These are phyloP conservation scores for Neomicropteryx cornuta DNA, from an alignment of 1,140 invertebrate genomes.

Conservation along the genomic window DNA sequence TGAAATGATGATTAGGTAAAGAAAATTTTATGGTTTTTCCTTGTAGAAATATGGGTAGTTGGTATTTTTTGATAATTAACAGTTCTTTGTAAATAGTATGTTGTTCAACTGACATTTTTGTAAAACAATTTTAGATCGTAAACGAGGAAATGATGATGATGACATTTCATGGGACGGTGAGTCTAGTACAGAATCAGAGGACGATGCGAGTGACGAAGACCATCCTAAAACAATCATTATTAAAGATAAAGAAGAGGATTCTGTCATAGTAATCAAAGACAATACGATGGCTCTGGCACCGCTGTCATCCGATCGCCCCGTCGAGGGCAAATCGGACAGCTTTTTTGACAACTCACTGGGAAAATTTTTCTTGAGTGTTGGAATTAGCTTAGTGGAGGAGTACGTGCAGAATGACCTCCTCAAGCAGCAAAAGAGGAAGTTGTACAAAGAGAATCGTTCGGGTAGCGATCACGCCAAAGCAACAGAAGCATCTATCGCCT, in stretches of 20 bases:
- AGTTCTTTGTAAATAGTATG: not conserved
- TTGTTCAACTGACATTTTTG: not conserved
- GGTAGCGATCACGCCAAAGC: constrained; percentile 52
- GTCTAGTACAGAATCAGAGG: constrained; percentile 37
- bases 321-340: constrained; percentile 34
- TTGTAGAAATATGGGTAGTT: not conserved
- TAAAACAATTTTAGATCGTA: not conserved
- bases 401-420: constrained; percentile 85
- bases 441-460: constrained; percentile 44
- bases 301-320: constrained; percentile 19
- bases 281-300: constrained; percentile 35
- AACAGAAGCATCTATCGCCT: constrained; percentile 70
- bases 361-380: constrained; percentile 88
- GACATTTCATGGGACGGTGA: constrained; percentile 39
- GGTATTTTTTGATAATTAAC: not conserved
- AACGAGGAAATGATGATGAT: constrained; percentile 23
- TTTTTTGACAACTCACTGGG: constrained; percentile 82
- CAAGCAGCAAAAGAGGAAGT: constrained; percentile 75
- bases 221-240: constrained; percentile 37
- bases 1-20: constrained; percentile 16
- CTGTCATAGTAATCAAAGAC: constrained; percentile 35
- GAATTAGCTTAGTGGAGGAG: constrained; percentile 84
- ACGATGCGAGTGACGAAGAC: constrained; percentile 37
- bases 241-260: constrained; percentile 40
- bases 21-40: not conserved